Base-by-base conservation (phyloP, 64 coral and sea anemone species). In the Montipora foliosa region DNA sequence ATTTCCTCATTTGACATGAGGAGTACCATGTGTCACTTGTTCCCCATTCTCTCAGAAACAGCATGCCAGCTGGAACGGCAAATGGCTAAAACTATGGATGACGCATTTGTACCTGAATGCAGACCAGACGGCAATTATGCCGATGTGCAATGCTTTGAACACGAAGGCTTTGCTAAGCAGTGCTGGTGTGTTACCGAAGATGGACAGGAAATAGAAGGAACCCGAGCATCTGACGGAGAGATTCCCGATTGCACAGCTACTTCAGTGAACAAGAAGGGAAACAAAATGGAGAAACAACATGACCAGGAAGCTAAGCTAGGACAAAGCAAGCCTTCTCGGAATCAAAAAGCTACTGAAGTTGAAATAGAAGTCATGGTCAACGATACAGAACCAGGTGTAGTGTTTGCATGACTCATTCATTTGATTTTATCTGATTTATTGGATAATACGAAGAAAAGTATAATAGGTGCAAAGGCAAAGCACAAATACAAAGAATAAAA, bases 111-210 rank as follows among this genome's bases (percentile, higher is more conserved):
- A 19, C 98, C 98, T 15, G 92, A 96, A 45, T 99, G 98, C 81
- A 91, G 79, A 9, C 9, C 72, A 14, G 89, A 96, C 46, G 98
- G 98, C 4, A 87, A 61, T 74, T 99, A 99, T 48, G 52, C 55
- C 2, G 89, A 91, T 51, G 71, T 96, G 8, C 98, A 99, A 46
- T 99, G 98, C 84, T 99, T 96, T 76, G 77, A 90, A 52, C 92
- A 96, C 15, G 74, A 91, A 55, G 88, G 86, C 12, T 94, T 81
- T 29, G 71, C 78, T 5, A 94, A 89, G 13, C 89, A 94, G 16
- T 99, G 98, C 51, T 99, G 98, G 98, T 99, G 98, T 49, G 98
- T 99, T 16, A 87, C 96, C 66, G 72, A 89, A 11, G 88, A 96
- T 53, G 98, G 98, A 4, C 92, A 94, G 12, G 98, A 99, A 92